Base-by-base conservation (phyloP, 2,113 vertebrate genomes). In the Apodemus speciosus region DNA sequence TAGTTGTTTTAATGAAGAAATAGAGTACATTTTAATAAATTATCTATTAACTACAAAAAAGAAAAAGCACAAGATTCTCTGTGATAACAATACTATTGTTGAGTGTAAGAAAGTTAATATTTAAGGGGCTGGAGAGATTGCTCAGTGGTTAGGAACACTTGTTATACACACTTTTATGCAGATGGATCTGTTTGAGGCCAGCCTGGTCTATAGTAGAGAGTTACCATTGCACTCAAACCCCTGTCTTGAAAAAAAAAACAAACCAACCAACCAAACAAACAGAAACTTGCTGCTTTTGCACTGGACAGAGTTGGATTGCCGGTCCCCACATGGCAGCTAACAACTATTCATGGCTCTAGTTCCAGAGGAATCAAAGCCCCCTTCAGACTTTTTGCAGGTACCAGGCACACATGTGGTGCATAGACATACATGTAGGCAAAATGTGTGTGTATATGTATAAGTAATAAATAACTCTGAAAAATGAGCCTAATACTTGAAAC, bases 61-160 rank as follows among this genome's bases (percentile, higher is more conserved):
- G 53, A 40, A 60, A 80, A 80, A 60, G 79, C 91, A 89, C 53
- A 93, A 84, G 75, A 62, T 66, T 92, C n/a, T 96, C 9, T 23
- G 53, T 85, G 93, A 62, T 88, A 83, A 53, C 9, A 68, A 58
- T 92, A 53, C 60, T 68, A 53, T 56, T 90, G 32, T 95, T 51
- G 46, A 18, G 90, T 38, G 43, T 90, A 84, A 93, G 86, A 84
- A 87, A 89, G 40, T 93, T 51, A 84, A 14, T 79, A 83, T 68
- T 43, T 7, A 40, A 60, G 53, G n/a, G n/a, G 3, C 3, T 38
- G 7, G 21, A 81, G 79, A 40, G 79, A 40, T 40, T 13, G 23
- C 56, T 81, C 23, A 40, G 79, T 60, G 56, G 13, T 60, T 40
- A 60, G 58, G 53, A 81, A 27, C 51, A 80, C n/a, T 81, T 81